Percentiles rank a stretch among this genome's conserved stretches.
Evolutionary conservation across 2,113 vertebrate genomes (phyloP).

Genomic region (Gymnobelideus leadbeateri): DNA sequence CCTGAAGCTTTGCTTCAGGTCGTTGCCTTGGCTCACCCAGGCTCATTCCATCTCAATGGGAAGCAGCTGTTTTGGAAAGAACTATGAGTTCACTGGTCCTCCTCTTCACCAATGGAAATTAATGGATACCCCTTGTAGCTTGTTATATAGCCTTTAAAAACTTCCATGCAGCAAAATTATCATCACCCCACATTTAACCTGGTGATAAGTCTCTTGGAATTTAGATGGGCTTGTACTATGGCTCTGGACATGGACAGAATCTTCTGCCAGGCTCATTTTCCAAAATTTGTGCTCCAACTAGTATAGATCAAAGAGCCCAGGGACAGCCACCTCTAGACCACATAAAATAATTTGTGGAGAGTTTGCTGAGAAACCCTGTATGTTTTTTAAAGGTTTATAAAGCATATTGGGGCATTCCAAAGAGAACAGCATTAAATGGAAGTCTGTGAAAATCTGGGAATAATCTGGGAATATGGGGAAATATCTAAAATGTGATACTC

Average conservation of each 20-base stretch:
- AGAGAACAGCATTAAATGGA: neutral
- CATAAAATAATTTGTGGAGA: neutral
- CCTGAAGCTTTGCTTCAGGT: neutral
- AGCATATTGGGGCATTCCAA: neutral
- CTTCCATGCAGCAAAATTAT: neutral
- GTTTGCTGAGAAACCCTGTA: neutral
- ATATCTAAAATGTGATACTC: neutral
- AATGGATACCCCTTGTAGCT: neutral
- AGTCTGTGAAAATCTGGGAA: neutral
- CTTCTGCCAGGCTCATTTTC: neutral
- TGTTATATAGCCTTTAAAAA: neutral
- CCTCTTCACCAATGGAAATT: neutral
- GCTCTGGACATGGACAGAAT: neutral
- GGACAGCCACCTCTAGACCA: neutral
- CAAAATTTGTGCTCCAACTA: neutral
- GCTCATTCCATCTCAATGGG: no score
- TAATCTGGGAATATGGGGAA: neutral
- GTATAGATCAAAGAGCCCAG: neutral
- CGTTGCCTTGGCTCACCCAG: no score
- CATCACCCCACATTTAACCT: neutral
- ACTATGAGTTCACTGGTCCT: neutral
- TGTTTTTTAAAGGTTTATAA: neutral
- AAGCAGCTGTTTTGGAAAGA: neutral
- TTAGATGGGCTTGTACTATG: neutral
- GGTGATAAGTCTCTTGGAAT: neutral